Evolutionary conservation across 2,888 invertebrate genomes (phyloP).

Genomic region (Agrilus mali): DNA sequence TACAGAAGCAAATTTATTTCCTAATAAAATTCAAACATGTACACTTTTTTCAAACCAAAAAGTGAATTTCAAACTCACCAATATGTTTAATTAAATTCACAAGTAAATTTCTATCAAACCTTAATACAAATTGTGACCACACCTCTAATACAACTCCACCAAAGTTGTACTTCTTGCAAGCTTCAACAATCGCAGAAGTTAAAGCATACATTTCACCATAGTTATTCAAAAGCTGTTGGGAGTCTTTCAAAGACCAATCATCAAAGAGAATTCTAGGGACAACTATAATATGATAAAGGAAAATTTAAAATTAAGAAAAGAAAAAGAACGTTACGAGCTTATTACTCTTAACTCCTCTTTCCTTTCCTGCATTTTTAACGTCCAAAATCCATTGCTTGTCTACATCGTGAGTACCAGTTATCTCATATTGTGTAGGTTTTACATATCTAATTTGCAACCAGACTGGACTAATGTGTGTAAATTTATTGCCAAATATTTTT

Average conservation of each 20-base stretch:
- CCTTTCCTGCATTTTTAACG: slow-evolving; percentile 45
- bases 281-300: slow-evolving; percentile 42
- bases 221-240: slow-evolving; percentile 55
- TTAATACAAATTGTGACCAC: slow-evolving; percentile 70
- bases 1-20: slow-evolving; percentile 41
- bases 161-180: slow-evolving; percentile 65
- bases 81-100: slow-evolving; percentile 52
- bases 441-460: slow-evolving; percentile 79
- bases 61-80: slow-evolving; percentile 32
- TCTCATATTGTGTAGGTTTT: slow-evolving; percentile 46
- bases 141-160: slow-evolving; percentile 86
- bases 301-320: background rate
- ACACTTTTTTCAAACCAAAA: background rate
- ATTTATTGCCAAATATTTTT: slow-evolving; percentile 78
- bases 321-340: background rate
- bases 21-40: slow-evolving; percentile 26
- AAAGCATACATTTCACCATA: slow-evolving; percentile 55
- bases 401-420: slow-evolving; percentile 70
- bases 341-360: slow-evolving; percentile 46
- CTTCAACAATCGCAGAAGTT: slow-evolving; percentile 52
- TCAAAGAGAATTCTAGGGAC: slow-evolving; percentile 85
- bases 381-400: slow-evolving; percentile 72
- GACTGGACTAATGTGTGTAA: slow-evolving; percentile 84
- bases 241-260: slow-evolving; percentile 66
- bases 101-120: slow-evolving; percentile 43